Conservation (phyloP, 2,888 invertebrate species). For the Heteromyza rotundicornis region DNA sequence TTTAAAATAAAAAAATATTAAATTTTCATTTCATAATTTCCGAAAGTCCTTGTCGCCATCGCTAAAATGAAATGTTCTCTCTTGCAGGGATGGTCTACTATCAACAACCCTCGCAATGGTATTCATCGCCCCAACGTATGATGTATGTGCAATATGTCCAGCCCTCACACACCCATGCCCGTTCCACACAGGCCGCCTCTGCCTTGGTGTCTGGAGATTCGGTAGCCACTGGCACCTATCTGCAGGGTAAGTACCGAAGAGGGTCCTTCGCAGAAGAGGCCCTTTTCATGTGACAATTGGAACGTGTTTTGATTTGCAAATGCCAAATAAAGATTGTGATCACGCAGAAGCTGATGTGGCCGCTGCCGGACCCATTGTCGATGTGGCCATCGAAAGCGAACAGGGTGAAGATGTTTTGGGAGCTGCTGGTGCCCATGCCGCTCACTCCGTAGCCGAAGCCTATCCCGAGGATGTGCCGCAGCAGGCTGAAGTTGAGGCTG, state of each 20-base stretch:
- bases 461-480: slow-evolving; percentile 48
- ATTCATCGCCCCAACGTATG: slow-evolving; percentile 46
- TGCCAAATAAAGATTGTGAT: slow-evolving; percentile 51
- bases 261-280: not conserved
- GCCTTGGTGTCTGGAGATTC: slow-evolving; percentile 61
- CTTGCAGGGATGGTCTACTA: slow-evolving; percentile 56
- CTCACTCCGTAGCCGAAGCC: slow-evolving; percentile 58
- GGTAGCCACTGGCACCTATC: slow-evolving; percentile 58
- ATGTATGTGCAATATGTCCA: slow-evolving; percentile 61
- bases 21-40: not conserved
- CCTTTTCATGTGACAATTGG: not conserved
- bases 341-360: slow-evolving; percentile 54
- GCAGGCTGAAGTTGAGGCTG: slow-evolving; percentile 35
- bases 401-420: slow-evolving; percentile 47
- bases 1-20: slow-evolving; percentile 8
- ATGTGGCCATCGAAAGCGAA: slow-evolving; percentile 38
- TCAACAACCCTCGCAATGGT: slow-evolving; percentile 56
- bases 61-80: too few relatives aligned
- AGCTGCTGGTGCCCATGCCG: slow-evolving; percentile 51
- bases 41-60: too few relatives aligned
- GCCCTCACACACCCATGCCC: slow-evolving; percentile 51
- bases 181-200: slow-evolving; percentile 56
- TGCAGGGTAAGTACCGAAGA: slow-evolving; percentile 50
- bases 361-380: slow-evolving; percentile 35
- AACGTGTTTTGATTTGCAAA: not conserved